These are phyloP conservation scores for Myoxocephalus aenaeus DNA, from an alignment of 2,797 vertebrate species.

Conservation along the genomic window DNA sequence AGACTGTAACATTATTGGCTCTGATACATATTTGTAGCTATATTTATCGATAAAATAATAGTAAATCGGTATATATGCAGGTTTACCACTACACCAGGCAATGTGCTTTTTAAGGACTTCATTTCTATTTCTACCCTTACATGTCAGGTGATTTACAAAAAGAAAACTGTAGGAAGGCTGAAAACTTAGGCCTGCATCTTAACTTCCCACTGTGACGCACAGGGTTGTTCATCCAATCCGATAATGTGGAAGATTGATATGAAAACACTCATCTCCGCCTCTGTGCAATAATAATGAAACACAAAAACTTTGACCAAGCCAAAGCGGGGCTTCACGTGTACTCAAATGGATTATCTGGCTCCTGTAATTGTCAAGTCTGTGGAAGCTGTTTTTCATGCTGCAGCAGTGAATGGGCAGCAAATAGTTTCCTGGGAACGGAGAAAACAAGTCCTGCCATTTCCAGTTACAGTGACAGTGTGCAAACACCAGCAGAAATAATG, in stretches of 20 bases:
- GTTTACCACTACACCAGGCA: too few relatives aligned
- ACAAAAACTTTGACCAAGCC: slow-evolving; percentile 7
- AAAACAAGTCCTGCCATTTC: slow-evolving; percentile 27
- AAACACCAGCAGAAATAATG: slow-evolving; percentile 38
- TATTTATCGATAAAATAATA: not conserved
- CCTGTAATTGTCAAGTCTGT: slow-evolving; percentile 2
- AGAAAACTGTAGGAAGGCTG: not conserved
- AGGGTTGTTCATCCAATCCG: slow-evolving; percentile 17
- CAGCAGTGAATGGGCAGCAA: slow-evolving; percentile 13
- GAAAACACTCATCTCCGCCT: slow-evolving; percentile 19
- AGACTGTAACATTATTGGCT: not conserved
- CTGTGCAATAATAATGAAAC: slow-evolving; percentile 22
- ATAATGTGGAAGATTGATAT: slow-evolving; percentile 39
- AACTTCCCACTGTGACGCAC: not conserved
- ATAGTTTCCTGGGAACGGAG: slow-evolving; percentile 4
- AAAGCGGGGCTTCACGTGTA: slow-evolving; percentile 9
- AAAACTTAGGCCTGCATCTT: not conserved
- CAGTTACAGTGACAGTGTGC: slow-evolving; percentile 11
- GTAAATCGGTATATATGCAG: not conserved
- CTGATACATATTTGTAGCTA: not conserved
- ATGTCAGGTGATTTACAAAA: not conserved
- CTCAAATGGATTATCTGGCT: slow-evolving; percentile 23
- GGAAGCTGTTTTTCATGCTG: slow-evolving; percentile 18
- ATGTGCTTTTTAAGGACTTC: not conserved
- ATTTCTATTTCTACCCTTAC: not conserved